Conservation (phyloP, 2,888 invertebrate species). For the Teleogryllus oceanicus region DNA sequence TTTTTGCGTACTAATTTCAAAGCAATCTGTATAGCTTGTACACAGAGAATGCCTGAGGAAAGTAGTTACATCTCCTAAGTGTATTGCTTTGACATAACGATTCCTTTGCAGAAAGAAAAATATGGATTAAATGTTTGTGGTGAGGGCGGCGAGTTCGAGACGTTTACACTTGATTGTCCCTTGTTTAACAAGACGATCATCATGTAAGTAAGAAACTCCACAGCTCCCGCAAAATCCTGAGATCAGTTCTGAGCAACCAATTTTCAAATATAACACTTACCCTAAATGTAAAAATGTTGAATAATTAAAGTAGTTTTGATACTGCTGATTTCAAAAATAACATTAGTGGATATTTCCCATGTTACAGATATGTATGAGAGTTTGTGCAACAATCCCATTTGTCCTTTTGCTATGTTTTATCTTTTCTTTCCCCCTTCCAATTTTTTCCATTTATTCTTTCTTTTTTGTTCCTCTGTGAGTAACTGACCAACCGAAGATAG, state of each 20-base stretch:
- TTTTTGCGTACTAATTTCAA: too few relatives aligned
- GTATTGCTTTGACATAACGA: slow-evolving; percentile 25
- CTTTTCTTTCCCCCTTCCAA: too few relatives aligned
- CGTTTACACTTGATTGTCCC: slow-evolving; percentile 95
- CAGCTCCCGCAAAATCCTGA: slow-evolving; percentile 9
- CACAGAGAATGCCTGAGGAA: neutral
- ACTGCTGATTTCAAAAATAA: too few relatives aligned
- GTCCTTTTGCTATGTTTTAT: too few relatives aligned
- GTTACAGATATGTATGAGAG: too few relatives aligned
- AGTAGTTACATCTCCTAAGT: neutral
- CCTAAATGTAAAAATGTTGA: neutral
- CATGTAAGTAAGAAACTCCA: slow-evolving; percentile 64
- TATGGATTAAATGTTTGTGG: slow-evolving; percentile 95
- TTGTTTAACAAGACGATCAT: slow-evolving; percentile 85
- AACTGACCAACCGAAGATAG: too few relatives aligned
- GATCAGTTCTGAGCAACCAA: slow-evolving; percentile 1
- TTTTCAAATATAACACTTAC: neutral
- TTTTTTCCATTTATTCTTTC: too few relatives aligned
- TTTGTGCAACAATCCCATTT: too few relatives aligned
- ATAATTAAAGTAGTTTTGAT: too few relatives aligned
- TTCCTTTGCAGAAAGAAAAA: slow-evolving; percentile 67
- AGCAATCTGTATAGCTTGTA: too few relatives aligned
- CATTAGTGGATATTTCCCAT: too few relatives aligned
- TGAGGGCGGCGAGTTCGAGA: slow-evolving; percentile 99
- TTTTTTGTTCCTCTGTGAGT: too few relatives aligned